Conservation (phyloP, 2,888 invertebrate species). For the Ophion costatus region DNA sequence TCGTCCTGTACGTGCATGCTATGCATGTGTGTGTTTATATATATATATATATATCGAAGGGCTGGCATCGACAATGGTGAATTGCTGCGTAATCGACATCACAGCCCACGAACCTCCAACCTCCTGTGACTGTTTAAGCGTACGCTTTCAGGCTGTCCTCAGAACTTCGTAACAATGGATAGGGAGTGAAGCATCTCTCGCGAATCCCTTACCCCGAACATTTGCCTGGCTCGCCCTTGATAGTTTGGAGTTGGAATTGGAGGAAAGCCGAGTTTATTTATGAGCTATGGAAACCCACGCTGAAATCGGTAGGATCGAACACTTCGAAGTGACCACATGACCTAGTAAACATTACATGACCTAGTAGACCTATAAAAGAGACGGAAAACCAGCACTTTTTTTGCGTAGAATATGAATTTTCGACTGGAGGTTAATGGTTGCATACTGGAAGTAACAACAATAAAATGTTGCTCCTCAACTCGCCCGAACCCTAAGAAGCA, state of each 20-base stretch:
- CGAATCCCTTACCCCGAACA: neutral
- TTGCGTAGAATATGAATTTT: no score
- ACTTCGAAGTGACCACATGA: neutral
- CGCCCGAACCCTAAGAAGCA: no score
- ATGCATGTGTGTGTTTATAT: neutral
- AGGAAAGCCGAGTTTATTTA: neutral
- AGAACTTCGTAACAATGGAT: neutral
- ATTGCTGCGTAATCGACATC: slow-evolving; percentile 58
- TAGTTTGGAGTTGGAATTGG: slow-evolving; percentile 24
- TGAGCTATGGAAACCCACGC: neutral
- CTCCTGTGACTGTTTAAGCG: neutral
- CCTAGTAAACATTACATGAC: no score
- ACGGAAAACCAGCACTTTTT: no score
- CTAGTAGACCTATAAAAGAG: no score
- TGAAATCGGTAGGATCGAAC: slow-evolving; percentile 25
- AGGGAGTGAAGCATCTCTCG: slow-evolving; percentile 15
- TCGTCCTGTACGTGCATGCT: neutral
- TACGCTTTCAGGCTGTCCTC: slow-evolving; percentile 4
- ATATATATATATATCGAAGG: neutral
- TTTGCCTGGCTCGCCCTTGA: slow-evolving; percentile 12
- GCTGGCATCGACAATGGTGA: slow-evolving; percentile 55
- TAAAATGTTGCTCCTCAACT: no score
- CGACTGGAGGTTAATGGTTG: no score
- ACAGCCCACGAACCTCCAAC: neutral
- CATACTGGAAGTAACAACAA: no score